Conservation (phyloP, 2,888 invertebrate species). For the Heteromyza rotundicornis region DNA sequence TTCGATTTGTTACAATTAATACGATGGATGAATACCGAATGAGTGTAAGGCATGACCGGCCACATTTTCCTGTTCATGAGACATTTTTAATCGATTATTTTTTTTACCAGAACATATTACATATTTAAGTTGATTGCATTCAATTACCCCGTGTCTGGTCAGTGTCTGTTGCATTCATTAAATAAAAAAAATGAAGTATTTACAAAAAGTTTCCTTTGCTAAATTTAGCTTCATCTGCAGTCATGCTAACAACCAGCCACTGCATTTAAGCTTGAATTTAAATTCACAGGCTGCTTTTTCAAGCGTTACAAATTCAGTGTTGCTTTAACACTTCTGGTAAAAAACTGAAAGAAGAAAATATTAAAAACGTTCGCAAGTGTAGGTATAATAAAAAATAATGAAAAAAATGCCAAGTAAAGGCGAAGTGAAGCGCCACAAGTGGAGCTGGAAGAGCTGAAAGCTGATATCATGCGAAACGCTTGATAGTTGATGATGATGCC, state of each 20-base stretch:
- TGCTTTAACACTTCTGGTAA: slow-evolving; percentile 9
- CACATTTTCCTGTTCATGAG: too few relatives aligned
- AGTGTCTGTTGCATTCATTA: slow-evolving; percentile 25
- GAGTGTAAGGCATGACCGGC: slow-evolving; percentile 17
- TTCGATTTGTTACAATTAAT: slow-evolving; percentile 37
- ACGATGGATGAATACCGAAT: slow-evolving; percentile 31
- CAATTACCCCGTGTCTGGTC: too few relatives aligned
- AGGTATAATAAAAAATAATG: too few relatives aligned
- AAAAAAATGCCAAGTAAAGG: neutral
- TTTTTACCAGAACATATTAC: too few relatives aligned
- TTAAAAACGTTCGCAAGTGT: neutral
- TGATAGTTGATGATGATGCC: neutral
- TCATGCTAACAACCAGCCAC: slow-evolving; percentile 6
- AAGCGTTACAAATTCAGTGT: slow-evolving; percentile 38
- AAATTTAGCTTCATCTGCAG: slow-evolving; percentile 42
- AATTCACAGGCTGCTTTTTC: slow-evolving; percentile 47
- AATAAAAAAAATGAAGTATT: too few relatives aligned
- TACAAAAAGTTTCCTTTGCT: too few relatives aligned
- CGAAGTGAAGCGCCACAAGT: slow-evolving; percentile 21
- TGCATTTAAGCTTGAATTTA: neutral
- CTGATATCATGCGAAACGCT: slow-evolving; percentile 17
- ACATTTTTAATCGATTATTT: too few relatives aligned
- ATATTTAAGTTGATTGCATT: too few relatives aligned
- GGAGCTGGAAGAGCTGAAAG: slow-evolving; percentile 6
- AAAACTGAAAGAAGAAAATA: neutral